A percentile compares a stretch with the other conserved stretches of the same genome.
These are phyloP conservation scores for Nemotelus pantherinus DNA, from an alignment of 2,888 invertebrate genomes.

Conservation along the genomic window DNA sequence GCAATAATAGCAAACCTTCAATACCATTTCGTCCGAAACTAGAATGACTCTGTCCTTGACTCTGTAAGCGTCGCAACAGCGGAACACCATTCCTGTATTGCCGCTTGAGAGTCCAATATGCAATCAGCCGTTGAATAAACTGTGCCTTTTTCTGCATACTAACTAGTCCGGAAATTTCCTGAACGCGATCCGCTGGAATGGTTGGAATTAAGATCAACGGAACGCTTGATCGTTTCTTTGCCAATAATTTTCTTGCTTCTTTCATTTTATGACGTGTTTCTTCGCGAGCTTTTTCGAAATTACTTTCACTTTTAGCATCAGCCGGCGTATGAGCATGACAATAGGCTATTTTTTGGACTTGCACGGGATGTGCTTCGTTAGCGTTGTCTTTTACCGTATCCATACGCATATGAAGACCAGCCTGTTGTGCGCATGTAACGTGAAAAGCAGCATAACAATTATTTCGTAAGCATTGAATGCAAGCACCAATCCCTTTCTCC, in stretches of 20 bases:
- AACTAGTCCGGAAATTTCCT: constrained; percentile 85
- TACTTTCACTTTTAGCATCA: constrained; percentile 66
- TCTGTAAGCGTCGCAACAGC: constrained; percentile 84
- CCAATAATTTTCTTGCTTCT: constrained; percentile 85
- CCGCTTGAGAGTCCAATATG: constrained; percentile 97
- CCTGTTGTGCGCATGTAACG: constrained; percentile 98
- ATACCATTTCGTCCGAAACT: constrained; percentile 69
- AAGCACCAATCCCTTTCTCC: constrained; percentile 90
- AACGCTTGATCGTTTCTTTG: constrained; percentile 88
- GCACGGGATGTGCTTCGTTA: constrained; percentile 77
- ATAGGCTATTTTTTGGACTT: constrained; percentile 94
- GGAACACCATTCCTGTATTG: constrained; percentile 97
- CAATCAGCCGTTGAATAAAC: constrained; percentile 88
- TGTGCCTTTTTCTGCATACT: constrained; percentile 79
- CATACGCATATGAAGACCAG: constrained; percentile 94
- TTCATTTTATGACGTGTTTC: constrained; percentile 85
- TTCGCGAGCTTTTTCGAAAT: constrained; percentile 69
- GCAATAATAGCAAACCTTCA: constrained; percentile 63
- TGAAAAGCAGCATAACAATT: constrained; percentile 98
- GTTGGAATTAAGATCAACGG: constrained; percentile 95
- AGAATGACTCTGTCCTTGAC: constrained; percentile 66
- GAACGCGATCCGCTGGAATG: constrained; percentile 86
- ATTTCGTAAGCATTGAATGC: constrained; percentile 96
- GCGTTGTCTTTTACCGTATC: constrained; percentile 79
- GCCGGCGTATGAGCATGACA: constrained; percentile 88